Conservation (phyloP, 2,888 invertebrate genomes). For the Hemicrepidius hirtus region DNA sequence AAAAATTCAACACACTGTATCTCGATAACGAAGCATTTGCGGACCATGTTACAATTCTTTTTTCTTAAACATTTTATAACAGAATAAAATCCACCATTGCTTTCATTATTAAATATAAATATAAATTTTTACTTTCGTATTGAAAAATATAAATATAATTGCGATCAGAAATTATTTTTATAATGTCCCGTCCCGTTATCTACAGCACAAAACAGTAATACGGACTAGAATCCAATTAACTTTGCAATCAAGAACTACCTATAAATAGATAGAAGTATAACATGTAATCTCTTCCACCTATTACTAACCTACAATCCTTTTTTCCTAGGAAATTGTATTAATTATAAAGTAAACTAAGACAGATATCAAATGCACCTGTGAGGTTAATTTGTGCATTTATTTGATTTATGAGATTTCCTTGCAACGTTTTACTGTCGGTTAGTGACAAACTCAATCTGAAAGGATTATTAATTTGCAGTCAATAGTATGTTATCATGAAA, state of each 20-base stretch:
- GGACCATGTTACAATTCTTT: too few species aligned
- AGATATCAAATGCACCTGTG: conserved; percentile 32
- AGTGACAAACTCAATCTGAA: neutral
- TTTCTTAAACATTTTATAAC: too few species aligned
- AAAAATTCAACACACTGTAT: too few species aligned
- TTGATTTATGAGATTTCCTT: conserved; percentile 28
- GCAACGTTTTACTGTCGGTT: neutral
- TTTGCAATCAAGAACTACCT: conserved; percentile 19
- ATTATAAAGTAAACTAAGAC: conserved; percentile 28
- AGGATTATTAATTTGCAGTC: neutral
- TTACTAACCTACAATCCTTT: conserved; percentile 30
- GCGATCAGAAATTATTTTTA: neutral
- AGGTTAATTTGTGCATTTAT: conserved; percentile 20
- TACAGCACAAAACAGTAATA: neutral
- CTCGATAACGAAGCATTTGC: too few species aligned
- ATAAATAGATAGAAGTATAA: conserved; percentile 13
- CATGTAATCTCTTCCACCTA: conserved; percentile 29
- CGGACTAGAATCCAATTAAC: conserved; percentile 27
- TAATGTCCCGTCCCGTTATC: neutral
- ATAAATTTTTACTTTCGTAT: neutral
- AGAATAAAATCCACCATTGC: too few species aligned
- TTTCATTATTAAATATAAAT: too few species aligned
- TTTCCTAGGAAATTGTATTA: conserved; percentile 30
- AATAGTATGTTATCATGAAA: too few species aligned
- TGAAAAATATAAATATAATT: conserved; percentile 3